Evolutionary conservation across 2,888 invertebrate genomes (phyloP).

Genomic region (Lamproptera curius): DNA sequence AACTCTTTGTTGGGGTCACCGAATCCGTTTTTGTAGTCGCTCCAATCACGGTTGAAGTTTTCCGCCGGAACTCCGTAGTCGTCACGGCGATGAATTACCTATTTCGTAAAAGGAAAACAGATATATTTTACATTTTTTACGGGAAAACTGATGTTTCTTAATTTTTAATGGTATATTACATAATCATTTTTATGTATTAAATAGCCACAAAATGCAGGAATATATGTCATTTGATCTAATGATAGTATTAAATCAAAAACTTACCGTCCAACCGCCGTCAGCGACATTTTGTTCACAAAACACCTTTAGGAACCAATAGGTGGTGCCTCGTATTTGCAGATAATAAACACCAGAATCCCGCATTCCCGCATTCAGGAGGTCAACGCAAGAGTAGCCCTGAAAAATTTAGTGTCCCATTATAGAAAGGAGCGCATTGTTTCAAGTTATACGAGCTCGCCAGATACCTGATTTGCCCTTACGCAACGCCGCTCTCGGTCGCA

Average conservation of each 20-base stretch:
- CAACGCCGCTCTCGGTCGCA: slow-evolving; percentile 18
- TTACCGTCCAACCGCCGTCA: slow-evolving; percentile 96
- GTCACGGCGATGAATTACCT: slow-evolving; percentile 94
- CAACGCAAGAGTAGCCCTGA: slow-evolving; percentile 93
- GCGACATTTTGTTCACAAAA: slow-evolving; percentile 93
- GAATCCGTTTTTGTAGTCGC: slow-evolving; percentile 95
- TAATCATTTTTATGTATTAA: no score
- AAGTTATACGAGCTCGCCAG: slow-evolving; percentile 10
- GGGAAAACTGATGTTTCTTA: no score
- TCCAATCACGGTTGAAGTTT: slow-evolving; percentile 95
- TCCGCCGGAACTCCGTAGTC: slow-evolving; percentile 92
- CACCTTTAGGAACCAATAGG: slow-evolving; percentile 95
- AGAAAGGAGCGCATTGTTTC: slow-evolving; percentile 21
- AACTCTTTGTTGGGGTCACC: slow-evolving; percentile 94
- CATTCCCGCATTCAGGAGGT: slow-evolving; percentile 91
- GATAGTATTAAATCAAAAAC: no score
- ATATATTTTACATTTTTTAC: no score
- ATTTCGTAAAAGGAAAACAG: slow-evolving; percentile 22
- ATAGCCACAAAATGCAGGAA: no score
- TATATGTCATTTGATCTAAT: no score
- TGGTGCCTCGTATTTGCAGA: slow-evolving; percentile 92
- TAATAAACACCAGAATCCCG: slow-evolving; percentile 92
- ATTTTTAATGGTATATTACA: no score
- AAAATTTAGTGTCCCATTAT: slow-evolving; percentile 37
- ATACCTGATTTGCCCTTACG: slow-evolving; percentile 21